A percentile compares a stretch with the other conserved stretches of the same genome.
Evolutionary conservation across 2,888 invertebrate genomes (phyloP).

Genomic region (Noctua pronuba): DNA sequence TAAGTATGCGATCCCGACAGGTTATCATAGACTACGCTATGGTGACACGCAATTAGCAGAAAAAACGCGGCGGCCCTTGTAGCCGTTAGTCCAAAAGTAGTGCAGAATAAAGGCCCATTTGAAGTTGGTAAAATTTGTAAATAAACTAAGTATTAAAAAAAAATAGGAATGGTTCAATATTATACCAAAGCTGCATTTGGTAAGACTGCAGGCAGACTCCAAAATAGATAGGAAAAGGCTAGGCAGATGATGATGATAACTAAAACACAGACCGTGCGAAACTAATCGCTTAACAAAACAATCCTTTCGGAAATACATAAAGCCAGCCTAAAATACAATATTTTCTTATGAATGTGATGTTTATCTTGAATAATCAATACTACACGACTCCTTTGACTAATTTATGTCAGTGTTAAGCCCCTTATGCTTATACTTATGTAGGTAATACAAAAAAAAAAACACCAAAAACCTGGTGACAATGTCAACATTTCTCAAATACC

Average conservation of each 20-base stretch:
- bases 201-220: neutral
- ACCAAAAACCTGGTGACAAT: neutral
- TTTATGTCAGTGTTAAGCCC: neutral
- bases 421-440: no score
- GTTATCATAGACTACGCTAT: constrained; percentile 62
- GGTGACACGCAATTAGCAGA: neutral
- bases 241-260: neutral
- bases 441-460: no score
- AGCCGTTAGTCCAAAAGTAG: neutral
- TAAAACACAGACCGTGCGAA: neutral
- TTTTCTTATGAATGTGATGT: no score
- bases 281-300: neutral
- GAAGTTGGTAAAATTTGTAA: neutral
- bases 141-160: neutral
- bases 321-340: no score
- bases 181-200: neutral
- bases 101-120: fast-evolving
- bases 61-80: neutral
- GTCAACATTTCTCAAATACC: no score
- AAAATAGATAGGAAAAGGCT: no score
- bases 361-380: neutral
- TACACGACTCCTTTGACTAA: neutral
- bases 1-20: constrained; percentile 65
- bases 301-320: neutral
- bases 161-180: no score